These are phyloP conservation scores for Nylanderia fulva DNA, from an alignment of 1,140 invertebrate species.

Conservation along the genomic window DNA sequence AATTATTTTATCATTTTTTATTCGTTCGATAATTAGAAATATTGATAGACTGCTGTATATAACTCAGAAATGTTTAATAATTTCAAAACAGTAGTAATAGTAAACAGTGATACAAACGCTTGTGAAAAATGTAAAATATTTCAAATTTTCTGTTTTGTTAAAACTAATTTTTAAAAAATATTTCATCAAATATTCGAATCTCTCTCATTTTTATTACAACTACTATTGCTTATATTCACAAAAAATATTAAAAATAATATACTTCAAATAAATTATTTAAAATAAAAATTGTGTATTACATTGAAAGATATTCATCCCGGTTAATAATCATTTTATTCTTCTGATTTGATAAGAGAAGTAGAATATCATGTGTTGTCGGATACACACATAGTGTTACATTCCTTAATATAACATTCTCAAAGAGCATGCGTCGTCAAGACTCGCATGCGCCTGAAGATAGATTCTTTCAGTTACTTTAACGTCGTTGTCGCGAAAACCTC, in stretches of 20 bases:
- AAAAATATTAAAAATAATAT: too few species aligned
- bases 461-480: background rate
- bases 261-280: too few species aligned
- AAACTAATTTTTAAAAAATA: background rate
- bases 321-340: background rate
- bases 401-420: background rate
- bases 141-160: background rate
- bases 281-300: background rate
- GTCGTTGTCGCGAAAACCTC: background rate
- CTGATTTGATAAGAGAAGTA: background rate
- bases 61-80: background rate
- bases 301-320: background rate
- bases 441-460: background rate
- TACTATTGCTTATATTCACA: background rate
- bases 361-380: background rate
- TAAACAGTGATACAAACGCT: background rate
- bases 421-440: slow-evolving; percentile 39
- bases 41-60: background rate
- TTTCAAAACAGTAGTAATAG: background rate
- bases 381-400: background rate
- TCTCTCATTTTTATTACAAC: background rate
- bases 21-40: background rate
- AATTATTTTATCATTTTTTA: background rate
- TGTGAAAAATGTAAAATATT: background rate
- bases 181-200: background rate